Evolutionary conservation across 2,797 vertebrate species (phyloP).

Genomic region (Sebastes steindachneri): DNA sequence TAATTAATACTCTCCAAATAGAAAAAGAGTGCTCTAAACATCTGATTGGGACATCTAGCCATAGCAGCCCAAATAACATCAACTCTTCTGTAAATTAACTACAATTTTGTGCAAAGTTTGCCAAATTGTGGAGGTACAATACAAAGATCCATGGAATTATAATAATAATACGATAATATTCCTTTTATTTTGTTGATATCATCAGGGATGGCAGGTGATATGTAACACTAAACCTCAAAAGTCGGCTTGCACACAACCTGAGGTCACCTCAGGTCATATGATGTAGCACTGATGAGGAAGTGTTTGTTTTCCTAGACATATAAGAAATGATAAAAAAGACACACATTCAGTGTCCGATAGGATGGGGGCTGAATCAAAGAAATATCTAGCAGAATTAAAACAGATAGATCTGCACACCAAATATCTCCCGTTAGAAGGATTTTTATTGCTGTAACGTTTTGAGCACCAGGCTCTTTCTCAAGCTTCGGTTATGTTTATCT

Average conservation of each 20-base stretch:
- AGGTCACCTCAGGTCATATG: conserved; percentile 11
- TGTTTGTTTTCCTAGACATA: background rate
- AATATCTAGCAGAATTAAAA: background rate
- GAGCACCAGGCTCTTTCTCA: too few relatives aligned
- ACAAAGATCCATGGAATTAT: background rate
- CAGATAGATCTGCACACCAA: background rate
- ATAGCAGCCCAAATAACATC: background rate
- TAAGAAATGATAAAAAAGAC: background rate
- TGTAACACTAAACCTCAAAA: background rate
- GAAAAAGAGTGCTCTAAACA: background rate
- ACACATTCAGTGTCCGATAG: too few relatives aligned
- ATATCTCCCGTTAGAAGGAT: background rate
- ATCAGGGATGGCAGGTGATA: background rate
- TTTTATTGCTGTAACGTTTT: background rate
- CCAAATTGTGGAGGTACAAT: background rate
- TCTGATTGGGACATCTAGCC: background rate
- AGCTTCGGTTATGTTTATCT: too few relatives aligned
- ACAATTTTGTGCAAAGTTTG: background rate
- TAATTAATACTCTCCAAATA: background rate
- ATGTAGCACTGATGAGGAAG: background rate
- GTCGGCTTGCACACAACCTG: background rate
- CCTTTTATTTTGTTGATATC: background rate
- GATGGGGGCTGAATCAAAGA: background rate
- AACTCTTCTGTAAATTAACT: background rate
- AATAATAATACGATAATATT: background rate